A percentile compares a stretch with the other conserved stretches of the same genome.
phyloP scores from a whole-genome alignment of 2,797 vertebrate genomes.

The Crenichthys baileyi region DNA sequence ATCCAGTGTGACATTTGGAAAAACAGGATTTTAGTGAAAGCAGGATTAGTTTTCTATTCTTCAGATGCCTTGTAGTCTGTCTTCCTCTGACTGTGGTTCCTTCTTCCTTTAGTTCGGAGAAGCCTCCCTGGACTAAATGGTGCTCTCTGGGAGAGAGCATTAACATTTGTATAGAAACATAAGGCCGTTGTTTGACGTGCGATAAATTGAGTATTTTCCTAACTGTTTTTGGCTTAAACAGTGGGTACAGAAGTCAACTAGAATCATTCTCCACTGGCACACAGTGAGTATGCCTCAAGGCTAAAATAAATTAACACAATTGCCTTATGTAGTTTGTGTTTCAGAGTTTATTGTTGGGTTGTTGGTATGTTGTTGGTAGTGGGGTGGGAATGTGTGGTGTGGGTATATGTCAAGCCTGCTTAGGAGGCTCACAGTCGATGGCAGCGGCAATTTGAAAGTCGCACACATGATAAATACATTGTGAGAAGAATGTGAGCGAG shows the following conservation, averaged over 20 bases:
- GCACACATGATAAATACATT: constrained; percentile 63
- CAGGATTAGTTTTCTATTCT: constrained; percentile 64
- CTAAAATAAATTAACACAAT: constrained; percentile 68
- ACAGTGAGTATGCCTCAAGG: constrained; percentile 50
- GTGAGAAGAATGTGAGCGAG: constrained; percentile 42
- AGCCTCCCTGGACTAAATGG: constrained; percentile 35
- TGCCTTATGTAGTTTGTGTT: constrained; percentile 59
- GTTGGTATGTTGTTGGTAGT: constrained; percentile 38
- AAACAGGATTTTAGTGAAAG: constrained; percentile 57
- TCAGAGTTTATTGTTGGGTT: constrained; percentile 51
- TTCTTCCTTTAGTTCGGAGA: constrained; percentile 40
- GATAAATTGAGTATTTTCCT: constrained; percentile 75
- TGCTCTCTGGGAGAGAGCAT: constrained; percentile 57
- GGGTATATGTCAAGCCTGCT: constrained; percentile 62
- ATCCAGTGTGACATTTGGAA: constrained; percentile 72
- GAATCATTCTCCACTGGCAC: constrained; percentile 51
- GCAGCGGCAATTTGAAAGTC: constrained; percentile 61
- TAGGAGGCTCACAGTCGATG: constrained; percentile 63
- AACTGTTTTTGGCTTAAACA: constrained; percentile 67
- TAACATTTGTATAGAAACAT: constrained; percentile 81
- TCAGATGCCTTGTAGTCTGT: constrained; percentile 48
- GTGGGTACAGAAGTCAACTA: constrained; percentile 43
- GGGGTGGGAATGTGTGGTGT: background rate
- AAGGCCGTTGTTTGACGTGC: constrained; percentile 62
- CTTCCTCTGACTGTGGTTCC: constrained; percentile 31